phyloP scores from a whole-genome alignment of 30 jellyfish, hydroid and myxozoan genomes.

The Phacellophora camtschatica region DNA sequence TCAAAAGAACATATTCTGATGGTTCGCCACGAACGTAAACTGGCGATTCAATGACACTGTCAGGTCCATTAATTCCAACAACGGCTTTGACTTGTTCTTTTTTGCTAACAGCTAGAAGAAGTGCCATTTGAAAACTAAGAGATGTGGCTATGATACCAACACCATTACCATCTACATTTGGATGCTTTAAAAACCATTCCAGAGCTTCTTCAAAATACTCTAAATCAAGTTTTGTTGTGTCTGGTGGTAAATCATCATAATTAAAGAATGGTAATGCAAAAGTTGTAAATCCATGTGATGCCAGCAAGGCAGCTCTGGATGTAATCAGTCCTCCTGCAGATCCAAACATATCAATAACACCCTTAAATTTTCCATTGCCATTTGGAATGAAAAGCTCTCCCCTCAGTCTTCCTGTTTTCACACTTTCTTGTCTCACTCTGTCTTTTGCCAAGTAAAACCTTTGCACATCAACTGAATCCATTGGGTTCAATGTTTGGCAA shows the following conservation, averaged over 20 bases:
- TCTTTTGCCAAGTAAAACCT: slow-evolving; percentile 13
- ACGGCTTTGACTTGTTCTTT: neutral
- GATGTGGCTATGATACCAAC: slow-evolving; percentile 60
- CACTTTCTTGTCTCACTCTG: slow-evolving; percentile 16
- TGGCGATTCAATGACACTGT: neutral
- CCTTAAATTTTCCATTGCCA: slow-evolving; percentile 30
- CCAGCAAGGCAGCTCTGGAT: slow-evolving; percentile 66
- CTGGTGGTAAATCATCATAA: slow-evolving; percentile 15
- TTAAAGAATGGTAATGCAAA: slow-evolving; percentile 23
- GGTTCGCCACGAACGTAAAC: neutral
- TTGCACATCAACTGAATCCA: neutral
- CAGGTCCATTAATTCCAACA: neutral
- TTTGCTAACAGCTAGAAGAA: slow-evolving; percentile 9
- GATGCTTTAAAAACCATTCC: slow-evolving; percentile 52
- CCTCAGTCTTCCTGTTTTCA: slow-evolving; percentile 35
- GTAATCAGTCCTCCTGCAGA: slow-evolving; percentile 6
- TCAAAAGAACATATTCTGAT: neutral
- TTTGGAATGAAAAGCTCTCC: slow-evolving; percentile 47
- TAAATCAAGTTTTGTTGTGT: slow-evolving; percentile 1
- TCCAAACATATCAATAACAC: slow-evolving; percentile 24
- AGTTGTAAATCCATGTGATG: slow-evolving; percentile 68
- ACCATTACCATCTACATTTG: slow-evolving; percentile 41
- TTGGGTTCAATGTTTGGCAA: neutral
- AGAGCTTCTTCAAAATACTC: slow-evolving; percentile 67
- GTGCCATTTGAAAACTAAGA: slow-evolving; percentile 36